Conservation (phyloP, 1,140 invertebrate species). For the Drosophila sp. region DNA sequence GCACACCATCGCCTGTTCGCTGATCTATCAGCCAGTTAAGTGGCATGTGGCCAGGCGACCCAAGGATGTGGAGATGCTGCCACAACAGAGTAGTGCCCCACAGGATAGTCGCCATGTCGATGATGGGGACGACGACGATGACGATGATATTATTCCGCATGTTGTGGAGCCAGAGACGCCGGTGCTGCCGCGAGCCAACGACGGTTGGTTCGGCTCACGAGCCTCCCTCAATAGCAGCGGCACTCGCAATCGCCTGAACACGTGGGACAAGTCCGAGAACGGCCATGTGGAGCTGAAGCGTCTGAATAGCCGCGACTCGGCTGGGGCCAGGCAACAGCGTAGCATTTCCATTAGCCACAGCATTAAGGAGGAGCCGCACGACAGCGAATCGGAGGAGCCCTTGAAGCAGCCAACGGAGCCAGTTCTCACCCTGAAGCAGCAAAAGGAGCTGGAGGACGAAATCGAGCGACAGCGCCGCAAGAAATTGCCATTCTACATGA, state of each 20-base stretch:
- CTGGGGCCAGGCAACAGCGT: conserved; percentile 38
- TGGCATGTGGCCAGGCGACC: conserved; percentile 85
- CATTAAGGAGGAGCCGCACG: conserved; percentile 66
- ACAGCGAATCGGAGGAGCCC: conserved; percentile 18
- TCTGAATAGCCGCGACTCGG: conserved; percentile 55
- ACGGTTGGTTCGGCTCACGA: conserved; percentile 86
- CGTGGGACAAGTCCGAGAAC: conserved; percentile 58
- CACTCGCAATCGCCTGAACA: conserved; percentile 61
- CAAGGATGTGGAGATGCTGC: conserved; percentile 65
- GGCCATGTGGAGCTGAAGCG: conserved; percentile 63
- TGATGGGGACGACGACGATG: conserved; percentile 52
- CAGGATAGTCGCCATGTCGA: too few relatives aligned
- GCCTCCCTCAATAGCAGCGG: conserved; percentile 74
- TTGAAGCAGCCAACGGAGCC: neutral
- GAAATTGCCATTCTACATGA: conserved; percentile 84
- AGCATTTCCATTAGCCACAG: conserved; percentile 73
- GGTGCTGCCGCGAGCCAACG: conserved; percentile 87
- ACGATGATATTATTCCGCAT: conserved; percentile 62
- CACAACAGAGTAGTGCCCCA: conserved; percentile 28
- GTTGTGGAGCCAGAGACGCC: conserved; percentile 86
- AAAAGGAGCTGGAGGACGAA: conserved; percentile 69
- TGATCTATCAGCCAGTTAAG: conserved; percentile 87
- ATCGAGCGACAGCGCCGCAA: conserved; percentile 60
- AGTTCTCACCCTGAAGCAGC: conserved; percentile 46
- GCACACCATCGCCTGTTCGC: conserved; percentile 85